Percentiles rank a stretch among this genome's conserved stretches.
Evolutionary conservation across 2,797 vertebrate genomes (phyloP).

Genomic region (Dipus sagitta): DNA sequence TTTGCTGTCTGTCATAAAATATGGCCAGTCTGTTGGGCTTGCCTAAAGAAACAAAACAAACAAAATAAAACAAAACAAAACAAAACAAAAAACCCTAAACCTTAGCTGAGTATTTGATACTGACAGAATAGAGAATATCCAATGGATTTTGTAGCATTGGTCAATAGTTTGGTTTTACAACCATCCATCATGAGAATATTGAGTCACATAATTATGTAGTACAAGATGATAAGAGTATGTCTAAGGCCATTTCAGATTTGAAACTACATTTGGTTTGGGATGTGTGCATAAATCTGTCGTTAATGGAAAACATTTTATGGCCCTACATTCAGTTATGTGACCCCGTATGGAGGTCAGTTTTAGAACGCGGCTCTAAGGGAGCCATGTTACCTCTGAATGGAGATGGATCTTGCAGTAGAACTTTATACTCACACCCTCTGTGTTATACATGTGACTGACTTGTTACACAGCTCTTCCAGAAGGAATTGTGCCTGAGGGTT

Average conservation of each 20-base stretch:
- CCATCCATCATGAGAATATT: not conserved
- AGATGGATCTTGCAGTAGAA: not conserved
- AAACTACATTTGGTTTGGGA: not conserved
- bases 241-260: not conserved
- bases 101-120: not conserved
- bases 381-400: too few species aligned
- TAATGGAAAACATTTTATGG: not conserved
- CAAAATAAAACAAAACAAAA: too few species aligned
- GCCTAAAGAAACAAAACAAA: too few species aligned
- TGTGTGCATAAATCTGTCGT: not conserved
- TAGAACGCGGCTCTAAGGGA: not conserved
- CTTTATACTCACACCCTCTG: rapidly evolving
- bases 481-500: not conserved
- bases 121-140: not conserved
- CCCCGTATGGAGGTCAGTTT: too few species aligned
- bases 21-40: too few species aligned
- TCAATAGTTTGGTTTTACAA: not conserved
- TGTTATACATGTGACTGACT: rapidly evolving
- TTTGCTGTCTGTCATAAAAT: too few species aligned
- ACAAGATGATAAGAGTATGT: not conserved
- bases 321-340: not conserved
- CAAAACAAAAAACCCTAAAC: not conserved
- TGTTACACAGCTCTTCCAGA: not conserved
- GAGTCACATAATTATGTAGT: not conserved
- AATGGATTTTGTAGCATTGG: not conserved